These are phyloP conservation scores for Calephelis perditalis DNA, from an alignment of 2,888 invertebrate species.

Conservation along the genomic window DNA sequence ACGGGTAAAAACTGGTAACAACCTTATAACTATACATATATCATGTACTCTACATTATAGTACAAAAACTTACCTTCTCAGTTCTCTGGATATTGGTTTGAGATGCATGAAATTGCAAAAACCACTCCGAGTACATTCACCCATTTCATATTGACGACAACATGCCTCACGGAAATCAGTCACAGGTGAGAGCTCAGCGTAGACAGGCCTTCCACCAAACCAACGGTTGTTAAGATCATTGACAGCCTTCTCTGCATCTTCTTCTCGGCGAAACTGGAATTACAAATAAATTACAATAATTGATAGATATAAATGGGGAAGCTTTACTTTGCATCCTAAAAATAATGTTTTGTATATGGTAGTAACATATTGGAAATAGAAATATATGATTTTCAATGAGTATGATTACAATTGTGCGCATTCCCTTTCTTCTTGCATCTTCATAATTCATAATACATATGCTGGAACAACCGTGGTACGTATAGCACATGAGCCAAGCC, in stretches of 20 bases:
- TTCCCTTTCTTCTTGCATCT: too few relatives aligned
- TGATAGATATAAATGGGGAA: too few relatives aligned
- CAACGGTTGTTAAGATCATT: slow-evolving; percentile 98
- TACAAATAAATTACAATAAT: background rate
- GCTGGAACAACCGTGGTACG: too few relatives aligned
- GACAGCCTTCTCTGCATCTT: slow-evolving; percentile 98
- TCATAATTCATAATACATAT: too few relatives aligned
- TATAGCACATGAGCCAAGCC: too few relatives aligned
- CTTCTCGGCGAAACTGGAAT: slow-evolving; percentile 93
- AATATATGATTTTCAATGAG: too few relatives aligned
- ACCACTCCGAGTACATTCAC: slow-evolving; percentile 98
- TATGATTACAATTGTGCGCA: too few relatives aligned
- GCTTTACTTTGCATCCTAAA: background rate
- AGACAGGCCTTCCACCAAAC: slow-evolving; percentile 99
- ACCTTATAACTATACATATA: slow-evolving; percentile 14
- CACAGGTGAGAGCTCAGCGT: slow-evolving; percentile 98
- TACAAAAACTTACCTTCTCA: slow-evolving; percentile 81
- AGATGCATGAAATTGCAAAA: slow-evolving; percentile 99
- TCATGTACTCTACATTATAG: slow-evolving; percentile 5
- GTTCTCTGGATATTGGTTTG: slow-evolving; percentile 97
- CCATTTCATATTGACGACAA: slow-evolving; percentile 99
- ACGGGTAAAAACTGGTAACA: too few relatives aligned
- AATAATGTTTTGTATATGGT: too few relatives aligned
- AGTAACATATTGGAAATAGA: too few relatives aligned
- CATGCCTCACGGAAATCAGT: slow-evolving; percentile 99